Percentiles rank a stretch among this genome's conserved stretches.
Conservation (phyloP, 2,797 vertebrate genomes). For the Poecilia wingei region DNA sequence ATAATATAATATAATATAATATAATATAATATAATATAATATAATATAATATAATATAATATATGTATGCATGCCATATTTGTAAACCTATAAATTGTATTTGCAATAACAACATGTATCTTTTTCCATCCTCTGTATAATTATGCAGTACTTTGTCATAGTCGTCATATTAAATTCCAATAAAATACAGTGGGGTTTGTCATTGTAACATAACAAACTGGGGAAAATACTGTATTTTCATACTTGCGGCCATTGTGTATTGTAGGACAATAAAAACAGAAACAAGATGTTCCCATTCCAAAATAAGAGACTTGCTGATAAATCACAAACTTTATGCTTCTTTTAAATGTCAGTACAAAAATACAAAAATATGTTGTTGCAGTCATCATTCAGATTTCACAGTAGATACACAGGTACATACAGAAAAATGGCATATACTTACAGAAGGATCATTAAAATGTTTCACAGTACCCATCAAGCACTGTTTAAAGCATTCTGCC, state of each 20-base stretch:
- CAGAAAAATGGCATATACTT: constrained; percentile 67
- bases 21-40: too few relatives aligned
- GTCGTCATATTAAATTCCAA: neutral
- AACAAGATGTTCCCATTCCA: neutral
- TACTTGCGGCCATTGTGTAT: neutral
- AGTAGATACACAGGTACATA: constrained; percentile 77
- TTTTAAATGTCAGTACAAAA: constrained; percentile 81
- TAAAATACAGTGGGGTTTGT: neutral
- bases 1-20: too few relatives aligned
- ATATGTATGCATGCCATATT: neutral
- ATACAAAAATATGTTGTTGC: constrained; percentile 84
- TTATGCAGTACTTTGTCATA: neutral
- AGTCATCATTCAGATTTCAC: constrained; percentile 79
- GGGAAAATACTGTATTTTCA: constrained; percentile 7
- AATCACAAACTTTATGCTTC: constrained; percentile 78
- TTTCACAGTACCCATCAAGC: constrained; percentile 19
- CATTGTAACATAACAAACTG: neutral
- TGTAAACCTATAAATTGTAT: neutral
- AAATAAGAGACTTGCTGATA: constrained; percentile 45
- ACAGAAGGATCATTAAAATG: constrained; percentile 63
- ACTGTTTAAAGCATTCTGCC: constrained; percentile 20
- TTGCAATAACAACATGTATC: neutral
- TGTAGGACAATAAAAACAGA: neutral
- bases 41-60: too few relatives aligned
- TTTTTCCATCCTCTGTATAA: neutral